phyloP scores from a whole-genome alignment of 2,797 vertebrate species.

The Xyrichtys novacula region DNA sequence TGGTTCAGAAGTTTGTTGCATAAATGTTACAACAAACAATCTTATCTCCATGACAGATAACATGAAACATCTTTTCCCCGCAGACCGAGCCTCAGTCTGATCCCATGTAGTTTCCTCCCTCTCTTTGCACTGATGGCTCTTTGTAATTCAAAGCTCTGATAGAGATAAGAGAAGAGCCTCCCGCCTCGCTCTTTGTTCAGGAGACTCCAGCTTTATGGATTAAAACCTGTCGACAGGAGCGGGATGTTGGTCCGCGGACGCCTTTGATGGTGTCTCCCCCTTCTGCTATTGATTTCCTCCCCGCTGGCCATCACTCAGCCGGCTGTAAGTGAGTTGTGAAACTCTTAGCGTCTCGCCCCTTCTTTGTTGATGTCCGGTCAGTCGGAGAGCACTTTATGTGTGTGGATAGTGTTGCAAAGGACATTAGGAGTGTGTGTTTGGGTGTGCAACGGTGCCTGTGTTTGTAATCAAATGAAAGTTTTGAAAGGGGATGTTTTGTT shows the following conservation, averaged over 20 bases:
- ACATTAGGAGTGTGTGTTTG: slow-evolving; percentile 27
- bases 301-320: slow-evolving; percentile 79
- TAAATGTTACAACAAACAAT: slow-evolving; percentile 19
- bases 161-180: slow-evolving; percentile 60
- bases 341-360: slow-evolving; percentile 71
- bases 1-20: background rate
- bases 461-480: slow-evolving; percentile 18
- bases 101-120: slow-evolving; percentile 22
- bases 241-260: slow-evolving; percentile 73
- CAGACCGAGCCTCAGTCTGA: slow-evolving; percentile 23
- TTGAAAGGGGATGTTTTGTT: background rate
- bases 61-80: slow-evolving; percentile 20
- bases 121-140: slow-evolving; percentile 33
- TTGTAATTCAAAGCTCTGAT: slow-evolving; percentile 66
- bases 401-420: slow-evolving; percentile 62
- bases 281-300: slow-evolving; percentile 80
- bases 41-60: slow-evolving; percentile 25
- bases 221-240: slow-evolving; percentile 73
- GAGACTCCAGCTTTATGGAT: slow-evolving; percentile 75
- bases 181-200: slow-evolving; percentile 61
- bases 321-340: slow-evolving; percentile 81
- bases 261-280: slow-evolving; percentile 81
- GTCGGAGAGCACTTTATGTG: slow-evolving; percentile 51
- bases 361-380: slow-evolving; percentile 71
- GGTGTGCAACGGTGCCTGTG: slow-evolving; percentile 1